phyloP scores from a whole-genome alignment of 2,797 vertebrate species.

The Brotula barbata region DNA sequence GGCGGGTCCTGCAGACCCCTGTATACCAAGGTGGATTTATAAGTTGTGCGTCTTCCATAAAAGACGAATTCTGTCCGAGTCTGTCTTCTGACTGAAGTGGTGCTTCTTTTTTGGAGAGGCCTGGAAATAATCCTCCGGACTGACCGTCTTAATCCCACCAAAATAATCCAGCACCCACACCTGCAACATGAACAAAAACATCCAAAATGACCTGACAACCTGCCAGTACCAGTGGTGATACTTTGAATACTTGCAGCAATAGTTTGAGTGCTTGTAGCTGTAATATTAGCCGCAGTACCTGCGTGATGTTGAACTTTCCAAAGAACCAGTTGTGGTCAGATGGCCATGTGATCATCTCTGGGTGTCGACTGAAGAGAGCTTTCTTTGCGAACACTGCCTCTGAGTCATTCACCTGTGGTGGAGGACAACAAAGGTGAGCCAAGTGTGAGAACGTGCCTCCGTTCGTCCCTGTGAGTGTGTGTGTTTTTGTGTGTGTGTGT shows the following conservation, averaged over 20 bases:
- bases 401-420: constrained; percentile 80
- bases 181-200: constrained; percentile 38
- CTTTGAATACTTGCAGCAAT: too few relatives aligned
- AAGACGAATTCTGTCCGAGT: too few relatives aligned
- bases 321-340: constrained; percentile 92
- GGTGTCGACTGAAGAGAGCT: constrained; percentile 88
- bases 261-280: not conserved
- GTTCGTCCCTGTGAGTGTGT: constrained; percentile 18
- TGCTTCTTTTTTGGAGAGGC: constrained; percentile 78
- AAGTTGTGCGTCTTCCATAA: too few relatives aligned
- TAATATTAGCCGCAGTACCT: constrained; percentile 46
- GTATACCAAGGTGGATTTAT: too few relatives aligned
- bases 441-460: too few relatives aligned
- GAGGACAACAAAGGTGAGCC: not conserved
- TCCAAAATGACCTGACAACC: not conserved
- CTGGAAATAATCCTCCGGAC: constrained; percentile 88
- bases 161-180: constrained; percentile 97
- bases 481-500: constrained; percentile 21
- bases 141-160: constrained; percentile 89
- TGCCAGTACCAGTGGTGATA: not conserved
- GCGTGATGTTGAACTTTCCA: constrained; percentile 90
- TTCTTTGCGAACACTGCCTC: constrained; percentile 83
- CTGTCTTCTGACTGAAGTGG: constrained; percentile 15
- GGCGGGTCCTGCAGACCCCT: too few relatives aligned
- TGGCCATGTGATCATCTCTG: constrained; percentile 92